Base-by-base conservation (phyloP, 1,140 invertebrate species). In the Zaprionus capensis region DNA sequence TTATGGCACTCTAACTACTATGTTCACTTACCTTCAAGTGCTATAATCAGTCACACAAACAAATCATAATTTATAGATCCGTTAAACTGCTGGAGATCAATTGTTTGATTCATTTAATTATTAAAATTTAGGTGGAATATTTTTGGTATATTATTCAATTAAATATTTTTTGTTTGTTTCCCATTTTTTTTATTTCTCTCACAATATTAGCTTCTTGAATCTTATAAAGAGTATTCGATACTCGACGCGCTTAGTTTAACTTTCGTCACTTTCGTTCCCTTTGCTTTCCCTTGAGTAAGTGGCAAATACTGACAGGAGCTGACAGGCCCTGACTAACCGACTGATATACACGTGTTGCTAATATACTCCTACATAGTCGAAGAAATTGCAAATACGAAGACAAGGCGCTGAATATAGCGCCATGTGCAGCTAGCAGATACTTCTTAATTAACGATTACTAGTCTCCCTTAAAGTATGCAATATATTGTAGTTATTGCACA, bases 381-480 rank as follows among this genome's bases (percentile, higher is more conserved):
- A 51, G 36, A 57, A 57, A 56, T 56, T 24, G n/a, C 14, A 15
- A 20, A 66, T 28, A 28, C 34, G n/a, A 41, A 66, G 31, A 41
- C 46, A 34, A 44, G 46, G 51, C 31, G 41, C 57, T 58, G 22
- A 72, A 59, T 11, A 14, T 2, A 53, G 12, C 6, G 2, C 9
- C 34, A 28, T 69, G 15, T 55, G 22, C 36, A 49, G 41, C 31
- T 49, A 15, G 3, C 4, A 12, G 38, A 74, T 70, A 55, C 71
- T n/a, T 24, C 31, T 12, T 36, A n/a, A 17, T 26, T 61, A 56
- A 41, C 28, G 14, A 46, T 66, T 53, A 36, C 24, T 55, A 26
- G 12, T 15, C 31, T 28, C 59, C 68, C 38, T 17, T 44, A 65
- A 71, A 71, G 69, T 71, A 71, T 71, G 62, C 68, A 44, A 34